These are phyloP conservation scores for Chiloscyllium punctatum DNA, from an alignment of 2,797 vertebrate genomes.

Conservation along the genomic window DNA sequence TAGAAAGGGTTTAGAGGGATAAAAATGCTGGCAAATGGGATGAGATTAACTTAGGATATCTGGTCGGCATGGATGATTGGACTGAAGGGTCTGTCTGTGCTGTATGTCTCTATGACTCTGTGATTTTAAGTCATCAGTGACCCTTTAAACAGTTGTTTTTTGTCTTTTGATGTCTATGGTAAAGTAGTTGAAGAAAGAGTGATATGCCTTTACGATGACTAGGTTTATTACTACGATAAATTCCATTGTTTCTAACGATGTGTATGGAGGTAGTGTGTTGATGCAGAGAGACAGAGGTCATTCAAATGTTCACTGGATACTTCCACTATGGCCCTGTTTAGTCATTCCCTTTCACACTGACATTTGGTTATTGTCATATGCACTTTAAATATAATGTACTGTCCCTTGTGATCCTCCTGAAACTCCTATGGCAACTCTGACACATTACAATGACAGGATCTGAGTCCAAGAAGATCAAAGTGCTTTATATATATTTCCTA, in stretches of 20 bases:
- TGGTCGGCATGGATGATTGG: too few relatives aligned
- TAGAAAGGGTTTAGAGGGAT: too few relatives aligned
- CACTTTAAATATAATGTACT: not conserved
- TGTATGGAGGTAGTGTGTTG: not conserved
- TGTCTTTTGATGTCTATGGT: not conserved
- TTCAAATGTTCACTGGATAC: not conserved
- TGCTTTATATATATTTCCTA: not conserved
- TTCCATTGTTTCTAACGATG: not conserved
- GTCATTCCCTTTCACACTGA: not conserved
- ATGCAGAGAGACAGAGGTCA: not conserved
- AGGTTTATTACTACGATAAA: not conserved
- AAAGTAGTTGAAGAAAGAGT: not conserved
- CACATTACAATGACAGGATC: not conserved
- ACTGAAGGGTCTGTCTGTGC: too few relatives aligned
- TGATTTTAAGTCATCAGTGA: too few relatives aligned
- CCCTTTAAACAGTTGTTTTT: too few relatives aligned
- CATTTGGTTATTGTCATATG: not conserved
- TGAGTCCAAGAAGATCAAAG: not conserved
- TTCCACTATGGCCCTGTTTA: not conserved
- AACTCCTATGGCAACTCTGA: not conserved
- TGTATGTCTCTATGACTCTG: too few relatives aligned
- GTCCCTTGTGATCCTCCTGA: not conserved
- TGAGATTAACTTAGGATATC: too few relatives aligned
- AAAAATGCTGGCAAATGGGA: too few relatives aligned
- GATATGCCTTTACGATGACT: not conserved